Evolutionary conservation across 2,113 vertebrate species (phyloP), one percentile per base, ranked within the genome.

Genomic region (Alethe castanea): DNA sequence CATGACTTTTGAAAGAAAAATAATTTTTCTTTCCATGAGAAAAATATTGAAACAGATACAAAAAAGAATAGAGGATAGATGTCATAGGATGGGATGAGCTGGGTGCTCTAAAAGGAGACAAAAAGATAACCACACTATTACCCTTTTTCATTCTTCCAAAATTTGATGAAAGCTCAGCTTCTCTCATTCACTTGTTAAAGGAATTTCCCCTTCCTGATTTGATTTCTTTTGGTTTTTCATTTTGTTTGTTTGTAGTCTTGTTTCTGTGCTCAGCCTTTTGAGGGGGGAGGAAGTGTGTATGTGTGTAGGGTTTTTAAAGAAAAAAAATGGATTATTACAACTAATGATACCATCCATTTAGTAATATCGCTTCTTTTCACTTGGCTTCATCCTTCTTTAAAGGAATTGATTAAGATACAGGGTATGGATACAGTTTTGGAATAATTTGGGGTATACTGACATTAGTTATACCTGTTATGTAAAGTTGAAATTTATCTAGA

Each of bases 231-330:
- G 8, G 0, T 56, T 38, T 45, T 59, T 47, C 9, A 15, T 42
- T 8, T 70, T 38, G 3, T 53, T 70, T 35, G 1, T 36, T 56
- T 38, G 6, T 18, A 5, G 0, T 47, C n/a, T 45, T 65, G 0
- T 25, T 59, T 67, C 28, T 81, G 9, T 38, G 9, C 17, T 84
- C 33, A 23, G 3, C 26, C 17, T 44, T 19, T 57, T 16, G 33
- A 17, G 5, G 28, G 5, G 18, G 5, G 5, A 64, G 9, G 28
- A 59, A 23, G 12, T 48, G 8, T 54, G 6, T 31, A 50, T 56
- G 13, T 52, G 15, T 11, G 7, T 7, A 14, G 6, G 4, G 26
- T 33, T 52, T 56, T 45, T 33, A 18, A 45, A 8, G 8, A 33
- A 66, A n/a, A 52, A 31, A 67, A 25, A 4, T 18, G 11, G 9